Evolutionary conservation across 2,888 invertebrate genomes (phyloP).

Genomic region (Pimpla rufipes): DNA sequence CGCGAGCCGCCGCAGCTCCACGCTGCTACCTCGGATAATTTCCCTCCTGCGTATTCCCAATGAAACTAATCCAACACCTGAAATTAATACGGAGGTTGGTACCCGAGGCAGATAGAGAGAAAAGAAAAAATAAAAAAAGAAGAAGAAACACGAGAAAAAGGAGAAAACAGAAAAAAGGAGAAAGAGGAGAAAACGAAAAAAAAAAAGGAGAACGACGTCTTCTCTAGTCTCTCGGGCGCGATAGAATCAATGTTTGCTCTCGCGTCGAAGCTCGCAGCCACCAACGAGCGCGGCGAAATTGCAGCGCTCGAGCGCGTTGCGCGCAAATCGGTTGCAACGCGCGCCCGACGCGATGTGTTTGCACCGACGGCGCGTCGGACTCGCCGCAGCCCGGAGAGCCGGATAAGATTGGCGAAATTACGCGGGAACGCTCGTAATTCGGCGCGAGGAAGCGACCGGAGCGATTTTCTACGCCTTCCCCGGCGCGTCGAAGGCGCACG

Average conservation of each 20-base stretch:
- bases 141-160: background rate
- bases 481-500: constrained; percentile 12
- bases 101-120: background rate
- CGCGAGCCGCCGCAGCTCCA: constrained; percentile 39
- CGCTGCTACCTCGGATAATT: constrained; percentile 41
- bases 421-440: constrained; percentile 66
- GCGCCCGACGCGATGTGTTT: constrained; percentile 8
- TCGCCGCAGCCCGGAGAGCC: background rate
- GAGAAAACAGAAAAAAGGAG: background rate
- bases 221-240: background rate
- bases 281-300: constrained; percentile 48
- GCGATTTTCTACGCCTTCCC: constrained; percentile 61
- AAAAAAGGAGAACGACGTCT: background rate
- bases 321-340: constrained; percentile 33
- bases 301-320: constrained; percentile 12
- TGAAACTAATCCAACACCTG: constrained; percentile 58
- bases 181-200: background rate
- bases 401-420: constrained; percentile 58
- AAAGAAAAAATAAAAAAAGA: background rate
- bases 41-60: constrained; percentile 37
- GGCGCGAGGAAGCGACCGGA: constrained; percentile 59
- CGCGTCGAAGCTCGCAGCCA: background rate
- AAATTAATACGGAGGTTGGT: constrained; percentile 53
- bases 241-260: constrained; percentile 60
- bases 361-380: constrained; percentile 23